A percentile compares a stretch with the other conserved stretches of the same genome.
Evolutionary conservation across 2,113 vertebrate genomes (phyloP).

Genomic region (Lepidiolamprologus cunningtoni): DNA sequence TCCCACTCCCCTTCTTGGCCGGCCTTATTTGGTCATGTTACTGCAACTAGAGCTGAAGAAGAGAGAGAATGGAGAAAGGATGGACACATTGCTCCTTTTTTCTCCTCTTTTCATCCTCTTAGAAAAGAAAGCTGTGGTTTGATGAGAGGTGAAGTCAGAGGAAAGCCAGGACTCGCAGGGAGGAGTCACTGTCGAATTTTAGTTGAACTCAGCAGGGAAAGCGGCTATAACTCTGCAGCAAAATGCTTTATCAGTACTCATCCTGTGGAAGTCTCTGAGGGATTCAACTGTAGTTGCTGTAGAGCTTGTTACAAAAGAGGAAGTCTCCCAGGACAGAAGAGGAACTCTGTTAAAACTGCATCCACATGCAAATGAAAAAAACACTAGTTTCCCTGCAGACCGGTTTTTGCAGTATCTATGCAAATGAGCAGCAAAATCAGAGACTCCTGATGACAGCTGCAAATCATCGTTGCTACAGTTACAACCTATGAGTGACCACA

Average conservation of each 20-base stretch:
- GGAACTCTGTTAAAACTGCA: constrained; percentile 31
- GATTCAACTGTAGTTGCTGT: neutral
- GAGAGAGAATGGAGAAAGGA: constrained; percentile 37
- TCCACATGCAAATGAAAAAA: constrained; percentile 48
- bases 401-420: constrained; percentile 23
- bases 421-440: constrained; percentile 40
- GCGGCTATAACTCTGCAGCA: neutral
- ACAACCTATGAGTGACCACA: neutral
- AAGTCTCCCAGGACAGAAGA: constrained; percentile 24
- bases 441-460: neutral
- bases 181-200: constrained; percentile 1
- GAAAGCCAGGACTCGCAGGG: constrained; percentile 29
- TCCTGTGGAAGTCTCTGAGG: neutral
- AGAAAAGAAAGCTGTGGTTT: constrained; percentile 16
- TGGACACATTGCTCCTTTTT: constrained; percentile 51
- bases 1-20: constrained; percentile 57
- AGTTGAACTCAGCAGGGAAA: neutral
- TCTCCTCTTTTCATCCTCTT: constrained; percentile 14
- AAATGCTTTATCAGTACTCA: neutral
- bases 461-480: neutral
- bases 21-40: constrained; percentile 88
- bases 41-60: constrained; percentile 43
- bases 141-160: constrained; percentile 37
- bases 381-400: neutral
- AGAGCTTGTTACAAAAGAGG: constrained; percentile 20